Percentiles rank a stretch among this genome's conserved stretches.
These are phyloP conservation scores for Varanus salvator DNA, from an alignment of 2,113 vertebrate genomes.

Conservation along the genomic window DNA sequence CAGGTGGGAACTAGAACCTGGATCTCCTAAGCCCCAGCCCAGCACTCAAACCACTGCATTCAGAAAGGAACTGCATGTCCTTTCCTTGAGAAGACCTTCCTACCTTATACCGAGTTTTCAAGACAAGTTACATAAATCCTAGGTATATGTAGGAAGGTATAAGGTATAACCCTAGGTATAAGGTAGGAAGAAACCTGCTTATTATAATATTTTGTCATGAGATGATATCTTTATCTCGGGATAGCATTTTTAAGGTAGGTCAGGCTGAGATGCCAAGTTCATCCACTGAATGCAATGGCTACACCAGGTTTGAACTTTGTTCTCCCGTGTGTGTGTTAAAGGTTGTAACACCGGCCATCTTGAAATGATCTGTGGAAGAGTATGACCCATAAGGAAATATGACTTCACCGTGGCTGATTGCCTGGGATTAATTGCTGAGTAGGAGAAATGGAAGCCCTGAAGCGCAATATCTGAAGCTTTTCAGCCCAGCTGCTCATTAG, in stretches of 20 bases:
- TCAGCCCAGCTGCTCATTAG: constrained; percentile 3
- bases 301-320: neutral
- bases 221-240: no score
- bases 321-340: neutral
- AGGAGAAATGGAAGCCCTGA: neutral
- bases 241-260: neutral
- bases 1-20: no score
- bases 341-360: neutral
- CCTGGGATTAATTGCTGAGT: neutral
- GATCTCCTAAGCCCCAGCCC: no score
- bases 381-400: constrained; percentile 1
- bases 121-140: neutral
- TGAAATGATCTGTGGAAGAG: neutral
- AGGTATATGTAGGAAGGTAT: no score
- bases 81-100: neutral
- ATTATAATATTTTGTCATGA: neutral
- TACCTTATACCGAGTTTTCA: neutral
- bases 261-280: neutral
- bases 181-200: no score
- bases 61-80: no score
- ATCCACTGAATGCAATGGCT: neutral
- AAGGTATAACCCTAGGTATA: no score
- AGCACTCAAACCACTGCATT: no score
- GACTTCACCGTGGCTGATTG: constrained; percentile 4
- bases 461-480: constrained; percentile 1